Base-by-base conservation (phyloP, 2,113 vertebrate species). In the Tragelaphus buxtoni region DNA sequence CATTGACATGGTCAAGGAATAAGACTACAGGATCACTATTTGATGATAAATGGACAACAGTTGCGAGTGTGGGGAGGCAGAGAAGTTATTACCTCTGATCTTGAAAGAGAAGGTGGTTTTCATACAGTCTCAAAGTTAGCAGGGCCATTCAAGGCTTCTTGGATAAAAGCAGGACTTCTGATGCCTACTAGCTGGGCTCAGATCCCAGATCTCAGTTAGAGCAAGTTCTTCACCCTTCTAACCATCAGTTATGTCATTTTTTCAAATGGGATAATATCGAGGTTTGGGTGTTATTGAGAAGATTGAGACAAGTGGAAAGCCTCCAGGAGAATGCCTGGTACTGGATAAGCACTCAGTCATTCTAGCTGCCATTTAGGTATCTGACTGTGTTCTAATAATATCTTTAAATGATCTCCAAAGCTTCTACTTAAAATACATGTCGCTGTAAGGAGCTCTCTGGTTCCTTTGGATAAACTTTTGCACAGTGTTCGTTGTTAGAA, bases 1-100 rank as follows among this genome's bases (percentile, higher is more conserved):
- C 84, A 24, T 88, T 81, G 96, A 97, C 80, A 74, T 13, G 39
- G 84, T 72, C 88, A 95, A 91, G 86, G 87, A 76, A 65, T 14
- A 53, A 81, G 93, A 77, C 14, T n/a, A 45, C 9, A 14, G 28
- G n/a, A 28, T 86, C 80, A 56, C n/a, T 51, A n/a, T 76, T 80
- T 60, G 92, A 94, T 83, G 88, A 74, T 53, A 61, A 88, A 74
- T 74, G 82, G 77, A 39, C 42, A 76, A 39, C 47, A 24, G 90
- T 83, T 80, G 24, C 55, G 39, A 72, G 53, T 2, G 53, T 26
- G 16, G 35, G 58, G 89, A 72, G 60, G 53, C 13, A 55, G 47
- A 76, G 49, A n/a, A 65, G 14, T 35, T 28, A 45, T 69, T 39
- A 84, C 22, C 60, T 93, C 16, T 91, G 10, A 80, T 91, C 51